Evolutionary conservation across 1,140 invertebrate species (phyloP).

Genomic region (Nilaparvata lugens): DNA sequence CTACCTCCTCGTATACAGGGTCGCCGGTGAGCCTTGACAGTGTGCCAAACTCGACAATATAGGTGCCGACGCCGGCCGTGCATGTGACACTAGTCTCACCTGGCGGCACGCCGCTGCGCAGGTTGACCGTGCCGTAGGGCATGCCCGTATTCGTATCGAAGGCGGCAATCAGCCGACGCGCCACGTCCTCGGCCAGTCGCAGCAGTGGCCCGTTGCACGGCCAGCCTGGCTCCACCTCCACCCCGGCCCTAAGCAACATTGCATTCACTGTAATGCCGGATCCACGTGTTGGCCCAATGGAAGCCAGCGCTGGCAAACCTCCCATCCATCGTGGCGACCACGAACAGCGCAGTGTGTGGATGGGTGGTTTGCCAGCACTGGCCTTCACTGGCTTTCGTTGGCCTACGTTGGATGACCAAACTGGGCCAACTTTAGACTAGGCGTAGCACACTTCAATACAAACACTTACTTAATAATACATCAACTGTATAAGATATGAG

Average conservation of each 20-base stretch:
- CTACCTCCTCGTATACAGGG: conserved; percentile 82
- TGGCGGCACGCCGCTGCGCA: conserved; percentile 83
- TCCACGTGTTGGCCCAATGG: too few species aligned
- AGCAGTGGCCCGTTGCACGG: conserved; percentile 94
- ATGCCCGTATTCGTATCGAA: conserved; percentile 90
- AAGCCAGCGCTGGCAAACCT: too few species aligned
- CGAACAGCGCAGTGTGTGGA: too few species aligned
- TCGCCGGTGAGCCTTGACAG: conserved; percentile 90
- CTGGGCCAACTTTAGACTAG: too few species aligned
- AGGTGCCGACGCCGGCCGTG: conserved; percentile 96
- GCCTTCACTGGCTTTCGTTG: too few species aligned
- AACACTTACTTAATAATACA: too few species aligned
- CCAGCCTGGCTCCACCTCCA: conserved; percentile 86
- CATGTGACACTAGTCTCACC: conserved; percentile 96
- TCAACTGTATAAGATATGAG: too few species aligned
- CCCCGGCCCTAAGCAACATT: conserved; percentile 52
- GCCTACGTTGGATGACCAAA: too few species aligned
- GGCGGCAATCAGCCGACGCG: conserved; percentile 75
- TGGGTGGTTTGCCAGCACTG: too few species aligned
- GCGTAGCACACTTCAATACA: too few species aligned
- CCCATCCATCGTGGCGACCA: too few species aligned
- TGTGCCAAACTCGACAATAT: conserved; percentile 94
- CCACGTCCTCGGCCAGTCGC: conserved; percentile 87
- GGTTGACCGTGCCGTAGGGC: conserved; percentile 97
- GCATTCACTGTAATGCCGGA: too few species aligned